Conservation (phyloP, 2,888 invertebrate species). For the Oligia latruncula region DNA sequence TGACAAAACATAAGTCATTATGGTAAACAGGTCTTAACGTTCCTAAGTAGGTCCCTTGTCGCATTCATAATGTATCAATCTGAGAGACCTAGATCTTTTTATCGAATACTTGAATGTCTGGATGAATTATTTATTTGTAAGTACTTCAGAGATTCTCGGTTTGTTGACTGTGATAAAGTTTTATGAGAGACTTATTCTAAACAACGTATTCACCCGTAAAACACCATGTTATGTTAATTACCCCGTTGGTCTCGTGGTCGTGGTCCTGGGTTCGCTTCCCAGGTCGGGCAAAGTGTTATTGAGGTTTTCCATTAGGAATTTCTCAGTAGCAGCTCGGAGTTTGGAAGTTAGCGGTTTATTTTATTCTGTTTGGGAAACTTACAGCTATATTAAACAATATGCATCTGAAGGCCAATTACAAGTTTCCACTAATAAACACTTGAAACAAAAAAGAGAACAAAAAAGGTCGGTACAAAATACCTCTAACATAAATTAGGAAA, state of each 20-base stretch:
- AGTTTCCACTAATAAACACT: too few species aligned
- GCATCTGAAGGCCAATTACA: too few species aligned
- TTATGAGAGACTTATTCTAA: background rate
- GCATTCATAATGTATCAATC: constrained; percentile 33
- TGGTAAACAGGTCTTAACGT: constrained; percentile 23
- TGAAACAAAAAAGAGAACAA: too few species aligned
- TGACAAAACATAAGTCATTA: constrained; percentile 33
- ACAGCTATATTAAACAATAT: too few species aligned
- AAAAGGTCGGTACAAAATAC: too few species aligned
- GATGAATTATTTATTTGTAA: constrained; percentile 12
- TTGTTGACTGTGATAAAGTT: background rate
- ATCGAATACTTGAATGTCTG: constrained; percentile 10
- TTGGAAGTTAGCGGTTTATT: too few species aligned
- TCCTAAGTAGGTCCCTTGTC: constrained; percentile 37
- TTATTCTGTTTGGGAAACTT: too few species aligned
- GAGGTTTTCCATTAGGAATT: too few species aligned
- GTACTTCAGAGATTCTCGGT: background rate
- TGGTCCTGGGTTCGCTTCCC: too few species aligned
- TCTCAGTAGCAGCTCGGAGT: background rate
- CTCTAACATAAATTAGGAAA: too few species aligned
- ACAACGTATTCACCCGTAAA: background rate
- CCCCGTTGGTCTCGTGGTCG: too few species aligned
- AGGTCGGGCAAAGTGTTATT: too few species aligned
- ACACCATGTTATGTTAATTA: background rate
- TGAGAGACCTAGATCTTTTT: constrained; percentile 22